A percentile compares a stretch with the other conserved stretches of the same genome.
Evolutionary conservation across 2,797 vertebrate species (phyloP).

Genomic region (Syngnathus acus): DNA sequence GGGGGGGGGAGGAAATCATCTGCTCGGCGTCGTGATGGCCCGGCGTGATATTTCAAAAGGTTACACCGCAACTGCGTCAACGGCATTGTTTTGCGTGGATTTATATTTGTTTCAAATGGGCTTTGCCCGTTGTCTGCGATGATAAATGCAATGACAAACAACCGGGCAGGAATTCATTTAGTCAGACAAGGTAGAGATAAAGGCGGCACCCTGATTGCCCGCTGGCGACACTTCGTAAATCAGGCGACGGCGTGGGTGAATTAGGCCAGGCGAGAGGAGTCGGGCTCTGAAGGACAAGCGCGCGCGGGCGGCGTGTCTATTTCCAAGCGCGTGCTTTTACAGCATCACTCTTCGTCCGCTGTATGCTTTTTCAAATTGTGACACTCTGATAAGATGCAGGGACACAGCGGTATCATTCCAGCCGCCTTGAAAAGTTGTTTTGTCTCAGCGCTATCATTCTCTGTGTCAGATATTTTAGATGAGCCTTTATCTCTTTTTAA

Average conservation of each 20-base stretch:
- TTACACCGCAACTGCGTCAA: conserved; percentile 61
- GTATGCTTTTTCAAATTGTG: conserved; percentile 50
- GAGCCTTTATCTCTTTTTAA: background rate
- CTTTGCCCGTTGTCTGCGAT: conserved; percentile 65
- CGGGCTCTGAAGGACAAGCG: conserved; percentile 57
- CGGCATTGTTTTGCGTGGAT: conserved; percentile 65
- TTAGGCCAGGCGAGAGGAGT: conserved; percentile 47
- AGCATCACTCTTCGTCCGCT: conserved; percentile 29
- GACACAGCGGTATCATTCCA: conserved; percentile 16
- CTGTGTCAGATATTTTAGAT: background rate
- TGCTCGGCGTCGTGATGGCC: conserved; percentile 56
- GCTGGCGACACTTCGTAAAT: conserved; percentile 54
- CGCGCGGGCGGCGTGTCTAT: conserved; percentile 34
- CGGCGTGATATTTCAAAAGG: conserved; percentile 74
- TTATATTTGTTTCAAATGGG: conserved; percentile 72
- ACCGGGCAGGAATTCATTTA: conserved; percentile 65
- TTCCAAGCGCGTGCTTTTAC: conserved; percentile 51
- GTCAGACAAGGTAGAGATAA: conserved; percentile 60
- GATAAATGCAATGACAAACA: conserved; percentile 73
- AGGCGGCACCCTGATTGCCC: conserved; percentile 50
- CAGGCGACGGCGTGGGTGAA: conserved; percentile 49
- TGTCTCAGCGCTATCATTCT: conserved; percentile 7
- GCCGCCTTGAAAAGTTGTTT: conserved; percentile 8
- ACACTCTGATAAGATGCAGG: conserved; percentile 13
- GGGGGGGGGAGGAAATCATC: conserved; percentile 25